Evolutionary conservation across 2,888 invertebrate genomes (phyloP).

Genomic region (Lepidocyrtinus sp.): DNA sequence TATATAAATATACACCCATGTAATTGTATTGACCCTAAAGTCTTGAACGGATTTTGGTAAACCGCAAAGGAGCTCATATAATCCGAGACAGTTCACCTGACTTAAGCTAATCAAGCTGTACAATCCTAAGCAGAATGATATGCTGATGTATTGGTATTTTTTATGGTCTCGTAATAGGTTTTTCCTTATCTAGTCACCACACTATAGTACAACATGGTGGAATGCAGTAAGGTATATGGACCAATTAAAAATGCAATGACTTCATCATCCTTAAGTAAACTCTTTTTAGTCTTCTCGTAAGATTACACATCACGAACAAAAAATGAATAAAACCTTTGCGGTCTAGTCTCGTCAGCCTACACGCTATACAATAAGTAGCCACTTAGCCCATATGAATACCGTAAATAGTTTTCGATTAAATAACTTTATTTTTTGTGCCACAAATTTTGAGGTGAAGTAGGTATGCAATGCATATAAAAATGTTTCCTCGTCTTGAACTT

Average conservation of each 20-base stretch:
- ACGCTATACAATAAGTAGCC: too few relatives aligned
- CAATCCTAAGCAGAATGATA: too few relatives aligned
- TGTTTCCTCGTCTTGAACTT: conserved; percentile 10
- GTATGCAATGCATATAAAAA: not conserved
- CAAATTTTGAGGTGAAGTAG: too few relatives aligned
- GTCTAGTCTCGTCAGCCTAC: too few relatives aligned
- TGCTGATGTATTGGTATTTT: too few relatives aligned
- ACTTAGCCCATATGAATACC: too few relatives aligned
- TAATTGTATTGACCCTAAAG: too few relatives aligned
- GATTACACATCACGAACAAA: too few relatives aligned
- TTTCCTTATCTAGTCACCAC: conserved; percentile 24
- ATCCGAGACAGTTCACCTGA: not conserved
- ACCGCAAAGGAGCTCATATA: not conserved
- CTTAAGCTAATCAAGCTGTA: conserved; percentile 5
- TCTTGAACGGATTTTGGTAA: not conserved
- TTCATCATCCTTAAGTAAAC: conserved; percentile 17
- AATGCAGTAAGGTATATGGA: conserved; percentile 14
- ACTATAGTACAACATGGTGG: not conserved
- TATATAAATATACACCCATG: too few relatives aligned
- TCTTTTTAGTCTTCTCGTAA: not conserved
- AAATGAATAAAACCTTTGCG: too few relatives aligned
- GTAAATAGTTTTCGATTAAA: too few relatives aligned
- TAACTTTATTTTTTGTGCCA: too few relatives aligned
- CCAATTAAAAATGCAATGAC: conserved; percentile 48
- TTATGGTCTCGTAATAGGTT: conserved; percentile 44